Percentiles rank a stretch among this genome's conserved stretches.
phyloP scores from a whole-genome alignment of 2,888 invertebrate species.

The Hirtodrosophila trivittata region DNA sequence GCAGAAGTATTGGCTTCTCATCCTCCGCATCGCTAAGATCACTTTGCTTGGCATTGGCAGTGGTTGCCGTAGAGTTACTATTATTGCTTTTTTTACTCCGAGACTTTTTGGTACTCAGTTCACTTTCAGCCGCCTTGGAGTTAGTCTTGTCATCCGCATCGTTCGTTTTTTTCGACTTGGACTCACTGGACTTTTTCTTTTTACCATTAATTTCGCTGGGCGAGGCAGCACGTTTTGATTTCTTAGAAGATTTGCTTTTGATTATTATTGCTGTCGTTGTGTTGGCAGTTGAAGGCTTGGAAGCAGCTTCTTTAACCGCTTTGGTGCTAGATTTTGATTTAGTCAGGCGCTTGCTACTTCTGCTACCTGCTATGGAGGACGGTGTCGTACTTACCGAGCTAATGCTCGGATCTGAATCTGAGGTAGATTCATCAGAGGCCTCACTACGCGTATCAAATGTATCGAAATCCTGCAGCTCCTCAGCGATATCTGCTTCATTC shows the following conservation, averaged over 20 bases:
- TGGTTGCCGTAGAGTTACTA: constrained; percentile 22
- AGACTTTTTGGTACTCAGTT: constrained; percentile 59
- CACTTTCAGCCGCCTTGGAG: constrained; percentile 44
- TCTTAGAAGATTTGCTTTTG: constrained; percentile 49
- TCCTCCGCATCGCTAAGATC: constrained; percentile 78
- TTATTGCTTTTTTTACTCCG: constrained; percentile 59
- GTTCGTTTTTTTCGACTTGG: constrained; percentile 50
- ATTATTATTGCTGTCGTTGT: constrained; percentile 39
- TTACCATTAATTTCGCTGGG: constrained; percentile 71
- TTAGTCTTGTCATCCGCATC: constrained; percentile 55
- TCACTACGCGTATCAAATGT: constrained; percentile 93
- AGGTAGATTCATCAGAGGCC: constrained; percentile 91
- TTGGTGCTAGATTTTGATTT: constrained; percentile 62
- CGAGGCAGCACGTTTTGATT: constrained; percentile 65
- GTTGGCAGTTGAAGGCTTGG: constrained; percentile 25
- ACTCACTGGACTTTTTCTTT: constrained; percentile 51
- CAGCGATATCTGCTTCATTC: constrained; percentile 90
- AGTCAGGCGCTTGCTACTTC: constrained; percentile 45
- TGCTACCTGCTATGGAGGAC: constrained; percentile 84
- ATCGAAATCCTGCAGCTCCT: constrained; percentile 90
- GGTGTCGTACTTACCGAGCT: constrained; percentile 90
- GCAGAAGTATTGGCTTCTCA: constrained; percentile 58
- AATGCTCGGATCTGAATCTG: constrained; percentile 87
- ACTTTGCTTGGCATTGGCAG: constrained; percentile 53
- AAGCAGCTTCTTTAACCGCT: constrained; percentile 36